Evolutionary conservation across 1,140 invertebrate species (phyloP).

Genomic region (Triops cancriformis): DNA sequence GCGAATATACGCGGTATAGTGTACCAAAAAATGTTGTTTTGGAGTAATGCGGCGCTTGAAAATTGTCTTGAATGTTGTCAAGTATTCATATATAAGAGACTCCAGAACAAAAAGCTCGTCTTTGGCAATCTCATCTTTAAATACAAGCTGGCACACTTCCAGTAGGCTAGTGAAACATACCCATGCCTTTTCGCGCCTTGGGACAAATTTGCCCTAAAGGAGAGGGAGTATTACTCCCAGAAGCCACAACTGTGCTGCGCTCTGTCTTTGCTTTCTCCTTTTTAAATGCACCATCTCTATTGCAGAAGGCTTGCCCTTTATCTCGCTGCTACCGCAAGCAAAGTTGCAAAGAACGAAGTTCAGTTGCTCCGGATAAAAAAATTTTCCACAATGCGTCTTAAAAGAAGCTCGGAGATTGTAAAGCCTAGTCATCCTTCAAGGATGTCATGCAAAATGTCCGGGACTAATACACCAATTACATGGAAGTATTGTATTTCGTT

Average conservation of each 20-base stretch:
- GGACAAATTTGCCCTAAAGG: constrained; percentile 18
- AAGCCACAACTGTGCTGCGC: constrained; percentile 20
- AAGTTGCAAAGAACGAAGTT: constrained; percentile 21
- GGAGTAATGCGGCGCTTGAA: constrained; percentile 19
- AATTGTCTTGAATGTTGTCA: constrained; percentile 17
- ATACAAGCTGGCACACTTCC: constrained; percentile 20
- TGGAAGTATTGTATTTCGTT: constrained; percentile 27
- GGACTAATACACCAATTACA: constrained; percentile 5
- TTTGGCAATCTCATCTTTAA: constrained; percentile 22
- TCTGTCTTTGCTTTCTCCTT: constrained; percentile 20
- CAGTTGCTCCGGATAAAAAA: constrained; percentile 18
- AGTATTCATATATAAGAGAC: constrained; percentile 15
- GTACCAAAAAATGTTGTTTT: constrained; percentile 25
- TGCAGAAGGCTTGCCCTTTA: constrained; percentile 20
- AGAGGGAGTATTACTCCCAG: constrained; percentile 12
- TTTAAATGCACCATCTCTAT: constrained; percentile 16
- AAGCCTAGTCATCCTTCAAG: constrained; percentile 12
- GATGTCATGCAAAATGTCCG: too few species aligned
- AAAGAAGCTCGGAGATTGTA: constrained; percentile 16
- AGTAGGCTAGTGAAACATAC: constrained; percentile 16
- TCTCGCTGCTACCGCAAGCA: constrained; percentile 19
- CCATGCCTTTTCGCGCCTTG: neutral
- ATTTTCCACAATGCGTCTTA: constrained; percentile 18
- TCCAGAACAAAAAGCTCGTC: constrained; percentile 14
- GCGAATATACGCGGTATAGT: constrained; percentile 19